phyloP scores from a whole-genome alignment of 1,140 invertebrate species.

The Drosophila erecta region DNA sequence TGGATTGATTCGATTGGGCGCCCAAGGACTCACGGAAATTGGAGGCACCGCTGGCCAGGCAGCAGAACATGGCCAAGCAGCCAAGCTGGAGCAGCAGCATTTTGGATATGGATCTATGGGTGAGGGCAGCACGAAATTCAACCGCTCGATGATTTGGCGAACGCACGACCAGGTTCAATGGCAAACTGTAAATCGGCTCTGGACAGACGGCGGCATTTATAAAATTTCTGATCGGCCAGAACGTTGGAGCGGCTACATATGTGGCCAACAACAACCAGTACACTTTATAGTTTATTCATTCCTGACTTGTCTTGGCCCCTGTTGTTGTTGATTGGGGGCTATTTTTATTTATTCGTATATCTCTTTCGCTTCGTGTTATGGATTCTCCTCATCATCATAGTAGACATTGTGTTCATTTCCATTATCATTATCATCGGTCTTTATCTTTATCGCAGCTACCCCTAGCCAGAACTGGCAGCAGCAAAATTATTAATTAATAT shows the following conservation, averaged over 20 bases:
- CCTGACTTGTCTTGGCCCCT: conserved; percentile 68
- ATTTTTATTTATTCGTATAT: conserved; percentile 47
- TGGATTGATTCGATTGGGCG: neutral
- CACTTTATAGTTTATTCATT: conserved; percentile 81
- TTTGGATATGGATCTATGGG: neutral
- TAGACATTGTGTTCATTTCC: no score
- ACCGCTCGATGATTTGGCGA: conserved; percentile 58
- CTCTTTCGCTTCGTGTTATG: conserved; percentile 41
- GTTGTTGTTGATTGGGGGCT: conserved; percentile 36
- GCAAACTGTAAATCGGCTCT: conserved; percentile 83
- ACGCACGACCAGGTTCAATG: conserved; percentile 84
- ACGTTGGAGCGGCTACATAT: neutral
- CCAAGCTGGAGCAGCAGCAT: conserved; percentile 56
- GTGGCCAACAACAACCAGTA: conserved; percentile 42
- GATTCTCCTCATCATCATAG: conserved; percentile 39
- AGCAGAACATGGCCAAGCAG: conserved; percentile 29
- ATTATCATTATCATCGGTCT: conserved; percentile 16
- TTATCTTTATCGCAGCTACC: conserved; percentile 17
- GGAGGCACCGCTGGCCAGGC: conserved; percentile 45
- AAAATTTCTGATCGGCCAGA: conserved; percentile 62
- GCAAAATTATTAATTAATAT: conserved; percentile 82
- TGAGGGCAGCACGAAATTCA: conserved; percentile 16
- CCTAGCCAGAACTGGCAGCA: conserved; percentile 58
- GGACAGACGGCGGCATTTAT: conserved; percentile 83
- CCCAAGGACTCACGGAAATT: conserved; percentile 66